Conservation (phyloP, 2,797 vertebrate genomes). For the Alosa sapidissima region DNA sequence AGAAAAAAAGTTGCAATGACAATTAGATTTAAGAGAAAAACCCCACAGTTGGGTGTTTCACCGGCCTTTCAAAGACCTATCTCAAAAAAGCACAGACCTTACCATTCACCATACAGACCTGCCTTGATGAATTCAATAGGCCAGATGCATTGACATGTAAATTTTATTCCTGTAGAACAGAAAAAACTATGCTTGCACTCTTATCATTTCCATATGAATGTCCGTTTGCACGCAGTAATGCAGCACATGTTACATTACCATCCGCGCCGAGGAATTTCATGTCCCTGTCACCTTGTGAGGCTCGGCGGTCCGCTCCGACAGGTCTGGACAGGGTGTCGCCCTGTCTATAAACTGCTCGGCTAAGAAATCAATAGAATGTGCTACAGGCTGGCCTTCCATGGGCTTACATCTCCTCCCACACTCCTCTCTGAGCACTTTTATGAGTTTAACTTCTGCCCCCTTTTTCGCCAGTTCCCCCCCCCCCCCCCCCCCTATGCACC, state of each 20-base stretch:
- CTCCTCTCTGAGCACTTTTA: neutral
- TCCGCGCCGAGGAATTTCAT: neutral
- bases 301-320: neutral
- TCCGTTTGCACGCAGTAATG: neutral
- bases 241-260: neutral
- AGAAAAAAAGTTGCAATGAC: neutral
- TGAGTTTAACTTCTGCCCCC: constrained; percentile 23
- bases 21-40: neutral
- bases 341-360: constrained; percentile 5
- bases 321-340: neutral
- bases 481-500: too few relatives aligned
- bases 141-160: constrained; percentile 14
- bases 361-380: constrained; percentile 21
- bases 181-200: neutral
- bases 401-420: neutral
- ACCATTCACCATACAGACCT: neutral
- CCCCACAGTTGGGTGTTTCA: neutral
- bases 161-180: constrained; percentile 8
- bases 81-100: neutral
- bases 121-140: constrained; percentile 8
- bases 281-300: constrained; percentile 9
- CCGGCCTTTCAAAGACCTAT: neutral
- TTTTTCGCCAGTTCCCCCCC: neutral
- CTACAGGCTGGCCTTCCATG: neutral
- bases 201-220: constrained; percentile 21